Percentiles rank a stretch among this genome's conserved stretches.
phyloP scores from a whole-genome alignment of 1,140 invertebrate genomes.

The Cotesia typhae region DNA sequence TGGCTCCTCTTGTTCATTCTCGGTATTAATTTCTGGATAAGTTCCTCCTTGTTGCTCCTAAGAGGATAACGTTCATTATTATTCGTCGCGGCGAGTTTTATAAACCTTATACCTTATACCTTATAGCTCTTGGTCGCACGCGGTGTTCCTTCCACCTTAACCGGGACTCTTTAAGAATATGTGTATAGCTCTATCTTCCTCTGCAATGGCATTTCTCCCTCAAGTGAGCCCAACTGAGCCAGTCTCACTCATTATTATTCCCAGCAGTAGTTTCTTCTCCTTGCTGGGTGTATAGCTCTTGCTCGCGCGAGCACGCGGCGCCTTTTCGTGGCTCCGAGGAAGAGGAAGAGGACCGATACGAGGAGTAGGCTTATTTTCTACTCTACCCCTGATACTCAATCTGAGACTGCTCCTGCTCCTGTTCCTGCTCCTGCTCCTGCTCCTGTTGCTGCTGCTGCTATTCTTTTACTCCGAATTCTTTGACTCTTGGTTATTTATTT shows the following conservation, averaged over 20 bases:
- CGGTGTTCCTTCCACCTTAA: conserved; percentile 29
- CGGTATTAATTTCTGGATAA: conserved; percentile 10
- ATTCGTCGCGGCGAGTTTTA: conserved; percentile 38
- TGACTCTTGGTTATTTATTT: conserved; percentile 24
- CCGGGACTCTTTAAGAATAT: conserved; percentile 21
- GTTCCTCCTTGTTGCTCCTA: conserved; percentile 7
- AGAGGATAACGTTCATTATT: conserved; percentile 32
- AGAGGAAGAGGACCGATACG: too few species aligned
- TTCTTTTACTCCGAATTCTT: conserved; percentile 35
- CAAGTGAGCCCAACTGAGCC: background rate
- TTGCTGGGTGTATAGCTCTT: conserved; percentile 31
- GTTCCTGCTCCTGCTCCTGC: conserved; percentile 18
- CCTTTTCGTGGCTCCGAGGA: conserved; percentile 29
- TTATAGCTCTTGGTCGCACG: conserved; percentile 41
- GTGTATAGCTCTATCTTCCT: conserved; percentile 31
- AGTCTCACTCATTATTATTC: conserved; percentile 44
- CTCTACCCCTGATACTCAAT: conserved; percentile 9
- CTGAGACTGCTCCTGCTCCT: conserved; percentile 22
- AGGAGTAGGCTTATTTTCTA: conserved; percentile 16
- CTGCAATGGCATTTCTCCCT: conserved; percentile 36
- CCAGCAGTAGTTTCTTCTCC: conserved; percentile 30
- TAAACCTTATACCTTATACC: conserved; percentile 19
- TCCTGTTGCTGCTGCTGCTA: conserved; percentile 20
- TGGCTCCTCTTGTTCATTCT: conserved; percentile 30
- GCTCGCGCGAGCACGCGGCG: conserved; percentile 30